These are phyloP conservation scores for Drosophila pandora DNA, from an alignment of 1,140 invertebrate species.

Conservation along the genomic window DNA sequence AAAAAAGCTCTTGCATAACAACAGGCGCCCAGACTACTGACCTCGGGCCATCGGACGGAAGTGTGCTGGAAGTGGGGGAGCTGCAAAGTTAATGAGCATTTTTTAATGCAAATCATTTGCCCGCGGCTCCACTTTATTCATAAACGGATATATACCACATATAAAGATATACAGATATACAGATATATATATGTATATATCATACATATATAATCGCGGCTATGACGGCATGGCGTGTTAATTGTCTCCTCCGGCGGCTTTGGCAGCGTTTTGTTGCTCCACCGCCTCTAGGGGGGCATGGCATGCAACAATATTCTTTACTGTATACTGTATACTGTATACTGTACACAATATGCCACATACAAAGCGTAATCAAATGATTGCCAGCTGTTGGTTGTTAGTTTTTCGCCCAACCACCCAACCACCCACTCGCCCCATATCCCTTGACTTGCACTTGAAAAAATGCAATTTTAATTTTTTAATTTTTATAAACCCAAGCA, in stretches of 20 bases:
- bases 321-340: background rate
- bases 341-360: constrained; percentile 6
- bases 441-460: background rate
- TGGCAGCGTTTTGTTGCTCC: constrained; percentile 10
- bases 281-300: constrained; percentile 1
- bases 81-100: constrained; percentile 41
- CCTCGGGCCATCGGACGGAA: constrained; percentile 5
- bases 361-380: constrained; percentile 46
- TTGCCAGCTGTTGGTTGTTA: constrained; percentile 36
- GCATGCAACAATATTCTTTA: background rate
- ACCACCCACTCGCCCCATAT: background rate
- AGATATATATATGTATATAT: background rate
- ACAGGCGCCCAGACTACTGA: constrained; percentile 29
- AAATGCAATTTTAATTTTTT: too few species aligned
- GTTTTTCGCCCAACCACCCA: background rate
- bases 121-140: constrained; percentile 24
- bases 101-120: constrained; percentile 51
- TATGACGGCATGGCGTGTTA: constrained; percentile 30
- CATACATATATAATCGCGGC: background rate
- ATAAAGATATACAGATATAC: background rate
- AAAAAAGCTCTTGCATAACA: constrained; percentile 45
- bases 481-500: too few species aligned
- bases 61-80: background rate
- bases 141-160: constrained; percentile 3
- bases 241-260: constrained; percentile 23